Base-by-base conservation (phyloP, 1,140 invertebrate species). In the Teleopsis dalmanni region DNA sequence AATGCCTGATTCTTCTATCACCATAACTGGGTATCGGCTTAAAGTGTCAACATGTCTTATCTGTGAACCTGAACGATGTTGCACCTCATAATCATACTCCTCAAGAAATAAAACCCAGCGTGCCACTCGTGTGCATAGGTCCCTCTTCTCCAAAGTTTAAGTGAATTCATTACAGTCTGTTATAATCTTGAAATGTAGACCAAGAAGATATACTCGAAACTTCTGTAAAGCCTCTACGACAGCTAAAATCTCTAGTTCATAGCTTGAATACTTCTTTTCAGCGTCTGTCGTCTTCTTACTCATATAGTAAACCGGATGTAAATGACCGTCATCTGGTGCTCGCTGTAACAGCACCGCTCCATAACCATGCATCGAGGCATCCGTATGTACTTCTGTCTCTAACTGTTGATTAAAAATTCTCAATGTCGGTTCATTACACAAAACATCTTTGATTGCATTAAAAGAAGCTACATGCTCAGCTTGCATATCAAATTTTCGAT, bases 281-380 rank as follows among this genome's bases (percentile, higher is more conserved):
- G 50, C 51, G 21, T 53, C 74, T 66, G 72, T 71, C 13, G 65
- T 67, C 22, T 37, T 50, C 55, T 76, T 74, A 65, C 56, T 70
- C 65, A 57, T 62, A 47, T 56, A 57, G 54, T 65, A 59, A 50
- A 67, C 45, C 51, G 65, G 62, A 73, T 69, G 78, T 57, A 77
- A 67, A 42, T 59, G 50, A 52, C 65, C 58, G 26, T 64, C 54
- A 2, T 53, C 35, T 9, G 43, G 14, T 11, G 19, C 29, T 47
- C 47, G 59, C 54, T 72, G 65, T 18, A 63, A 51, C 11, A 67
- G 21, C 0, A 64, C 49, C 8, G 60, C 59, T 16, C 59, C 59
- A 33, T 59, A 65, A n/a, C n/a, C n/a, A 31, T 52, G 23, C 16
- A 31, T 27, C 47, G 57, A 63, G 1, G 61, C 65, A 56, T 68